A percentile compares a stretch with the other conserved stretches of the same genome.
Conservation (phyloP, 2,113 vertebrate species). For the Percina caprodes region DNA sequence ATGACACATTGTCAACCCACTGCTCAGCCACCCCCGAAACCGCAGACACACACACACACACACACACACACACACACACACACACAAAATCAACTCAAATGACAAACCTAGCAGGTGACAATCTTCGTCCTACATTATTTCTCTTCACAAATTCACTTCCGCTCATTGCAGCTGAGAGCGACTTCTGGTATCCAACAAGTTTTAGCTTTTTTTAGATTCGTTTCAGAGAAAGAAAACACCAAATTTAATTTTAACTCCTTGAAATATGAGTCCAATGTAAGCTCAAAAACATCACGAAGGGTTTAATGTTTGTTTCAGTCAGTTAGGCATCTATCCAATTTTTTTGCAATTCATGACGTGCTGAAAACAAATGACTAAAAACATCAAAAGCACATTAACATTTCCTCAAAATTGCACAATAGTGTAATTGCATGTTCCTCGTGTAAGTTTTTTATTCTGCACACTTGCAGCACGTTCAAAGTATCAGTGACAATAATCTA, state of each 20-base stretch:
- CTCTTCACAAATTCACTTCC: background rate
- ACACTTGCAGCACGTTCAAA: background rate
- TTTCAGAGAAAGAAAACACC: background rate
- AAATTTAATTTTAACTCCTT: background rate
- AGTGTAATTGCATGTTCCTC: background rate
- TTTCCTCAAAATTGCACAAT: constrained; percentile 4
- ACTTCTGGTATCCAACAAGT: background rate
- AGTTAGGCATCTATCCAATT: background rate
- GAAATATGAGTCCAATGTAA: background rate
- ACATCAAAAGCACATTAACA: background rate
- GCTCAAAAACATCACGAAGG: background rate
- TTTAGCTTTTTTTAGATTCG: background rate
- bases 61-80: too few species aligned
- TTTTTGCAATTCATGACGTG: too few species aligned
- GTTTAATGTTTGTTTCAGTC: background rate
- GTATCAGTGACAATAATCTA: background rate
- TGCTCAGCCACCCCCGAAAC: background rate
- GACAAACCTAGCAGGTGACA: background rate
- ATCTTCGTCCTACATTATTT: background rate
- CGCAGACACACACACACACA: constrained; percentile 5
- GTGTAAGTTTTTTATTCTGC: background rate
- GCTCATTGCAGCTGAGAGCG: background rate
- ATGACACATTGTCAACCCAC: background rate
- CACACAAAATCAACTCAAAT: background rate
- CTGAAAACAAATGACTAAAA: background rate